A percentile compares a stretch with the other conserved stretches of the same genome.
Evolutionary conservation across 2,888 invertebrate genomes (phyloP).

Genomic region (Caenorhabditis sp.): DNA sequence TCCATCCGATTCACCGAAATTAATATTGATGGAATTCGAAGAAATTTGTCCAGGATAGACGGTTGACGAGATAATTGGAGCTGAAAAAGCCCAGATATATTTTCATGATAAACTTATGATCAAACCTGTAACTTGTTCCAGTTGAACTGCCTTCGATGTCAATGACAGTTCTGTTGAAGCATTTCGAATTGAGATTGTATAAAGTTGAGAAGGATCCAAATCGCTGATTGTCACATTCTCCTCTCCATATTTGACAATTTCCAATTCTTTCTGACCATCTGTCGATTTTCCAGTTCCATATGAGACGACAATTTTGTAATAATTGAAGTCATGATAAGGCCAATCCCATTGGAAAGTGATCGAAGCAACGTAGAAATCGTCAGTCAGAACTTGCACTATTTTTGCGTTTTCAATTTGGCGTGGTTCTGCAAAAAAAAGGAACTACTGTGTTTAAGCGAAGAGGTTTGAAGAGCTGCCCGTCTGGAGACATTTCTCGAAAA

Average conservation of each 20-base stretch:
- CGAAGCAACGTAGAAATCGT: slow-evolving; percentile 65
- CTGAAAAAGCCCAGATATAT: too few species aligned
- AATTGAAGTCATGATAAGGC: slow-evolving; percentile 55
- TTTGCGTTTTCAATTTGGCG: slow-evolving; percentile 52
- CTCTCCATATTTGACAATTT: slow-evolving; percentile 4
- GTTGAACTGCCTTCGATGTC: slow-evolving; percentile 48
- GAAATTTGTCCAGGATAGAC: slow-evolving; percentile 68
- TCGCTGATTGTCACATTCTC: slow-evolving; percentile 30
- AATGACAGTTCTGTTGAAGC: slow-evolving; percentile 60
- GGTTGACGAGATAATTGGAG: slow-evolving; percentile 68
- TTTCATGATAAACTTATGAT: too few species aligned
- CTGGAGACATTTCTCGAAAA: too few species aligned
- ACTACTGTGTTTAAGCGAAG: background rate
- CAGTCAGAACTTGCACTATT: slow-evolving; percentile 51
- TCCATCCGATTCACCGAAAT: slow-evolving; percentile 67
- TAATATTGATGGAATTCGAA: slow-evolving; percentile 67
- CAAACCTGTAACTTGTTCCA: slow-evolving; percentile 68
- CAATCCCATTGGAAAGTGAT: slow-evolving; percentile 59
- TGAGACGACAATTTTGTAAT: slow-evolving; percentile 60
- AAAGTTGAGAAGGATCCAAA: slow-evolving; percentile 58
- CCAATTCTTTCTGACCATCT: slow-evolving; percentile 32
- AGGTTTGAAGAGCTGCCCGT: background rate
- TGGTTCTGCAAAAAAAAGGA: slow-evolving; percentile 52
- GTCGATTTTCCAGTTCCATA: slow-evolving; percentile 33
- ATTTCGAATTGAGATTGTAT: slow-evolving; percentile 61